Conservation (phyloP, 2,797 vertebrate species). For the Sphaeramia orbicularis region DNA sequence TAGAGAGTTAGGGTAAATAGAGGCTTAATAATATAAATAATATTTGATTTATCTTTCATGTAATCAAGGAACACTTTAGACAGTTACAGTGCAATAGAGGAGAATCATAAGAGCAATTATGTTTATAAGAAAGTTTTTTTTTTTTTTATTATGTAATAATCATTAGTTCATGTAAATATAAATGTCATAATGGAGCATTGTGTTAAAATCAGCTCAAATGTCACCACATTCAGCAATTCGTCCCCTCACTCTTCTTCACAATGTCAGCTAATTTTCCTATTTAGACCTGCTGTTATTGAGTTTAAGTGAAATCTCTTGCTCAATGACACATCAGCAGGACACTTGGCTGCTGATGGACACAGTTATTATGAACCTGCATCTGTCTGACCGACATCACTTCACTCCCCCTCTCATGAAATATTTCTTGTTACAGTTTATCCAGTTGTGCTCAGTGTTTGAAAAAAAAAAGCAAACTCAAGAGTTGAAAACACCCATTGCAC, state of each 20-base stretch:
- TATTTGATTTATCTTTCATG: no score
- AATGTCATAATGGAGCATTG: no score
- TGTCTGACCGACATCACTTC: constrained; percentile 38
- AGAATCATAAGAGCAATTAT: no score
- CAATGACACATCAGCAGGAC: constrained; percentile 37
- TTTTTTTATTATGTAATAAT: no score
- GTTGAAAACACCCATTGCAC: constrained; percentile 51
- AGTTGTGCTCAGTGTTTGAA: constrained; percentile 26
- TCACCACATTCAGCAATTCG: not conserved
- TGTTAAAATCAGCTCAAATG: no score
- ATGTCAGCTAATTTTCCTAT: constrained; percentile 19
- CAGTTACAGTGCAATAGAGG: no score
- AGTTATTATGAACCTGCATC: constrained; percentile 46
- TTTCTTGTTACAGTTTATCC: constrained; percentile 36
- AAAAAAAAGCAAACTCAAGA: constrained; percentile 25
- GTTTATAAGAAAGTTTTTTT: no score
- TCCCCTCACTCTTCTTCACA: constrained; percentile 2
- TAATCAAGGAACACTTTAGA: no score
- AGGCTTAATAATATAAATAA: no score
- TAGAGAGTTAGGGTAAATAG: no score
- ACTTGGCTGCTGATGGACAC: constrained; percentile 24
- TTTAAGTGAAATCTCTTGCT: constrained; percentile 23
- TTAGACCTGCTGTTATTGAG: constrained; percentile 5
- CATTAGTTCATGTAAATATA: no score
- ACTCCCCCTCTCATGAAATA: constrained; percentile 51